phyloP scores from a whole-genome alignment of 2,797 vertebrate species.

The Aphelocoma californica region DNA sequence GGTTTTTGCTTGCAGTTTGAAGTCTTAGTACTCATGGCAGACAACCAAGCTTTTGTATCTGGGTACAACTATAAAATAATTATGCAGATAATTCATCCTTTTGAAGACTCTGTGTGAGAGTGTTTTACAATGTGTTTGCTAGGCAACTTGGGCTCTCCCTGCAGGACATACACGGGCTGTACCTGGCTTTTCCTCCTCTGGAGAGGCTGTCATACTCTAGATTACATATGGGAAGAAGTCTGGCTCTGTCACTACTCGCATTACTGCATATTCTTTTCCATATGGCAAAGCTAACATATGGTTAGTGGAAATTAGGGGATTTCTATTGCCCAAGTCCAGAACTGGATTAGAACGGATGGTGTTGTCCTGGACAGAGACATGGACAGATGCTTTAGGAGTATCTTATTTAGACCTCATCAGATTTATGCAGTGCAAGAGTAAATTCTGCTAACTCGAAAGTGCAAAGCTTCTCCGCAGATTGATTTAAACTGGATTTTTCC shows the following conservation, averaged over 20 bases:
- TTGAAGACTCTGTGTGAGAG: not conserved
- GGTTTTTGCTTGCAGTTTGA: not conserved
- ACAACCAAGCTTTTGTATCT: not conserved
- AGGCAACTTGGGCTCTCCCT: not conserved
- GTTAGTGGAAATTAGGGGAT: conserved; percentile 18
- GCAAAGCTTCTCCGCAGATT: not conserved
- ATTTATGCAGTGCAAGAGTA: not conserved
- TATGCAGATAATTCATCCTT: not conserved
- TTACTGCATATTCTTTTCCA: conserved; percentile 15
- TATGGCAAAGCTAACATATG: conserved; percentile 33
- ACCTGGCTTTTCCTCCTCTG: not conserved
- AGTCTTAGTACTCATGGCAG: not conserved
- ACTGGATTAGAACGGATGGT: not conserved
- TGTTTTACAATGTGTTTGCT: not conserved
- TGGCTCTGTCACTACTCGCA: conserved; percentile 4
- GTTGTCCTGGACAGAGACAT: not conserved
- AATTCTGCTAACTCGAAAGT: not conserved
- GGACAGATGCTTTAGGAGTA: not conserved
- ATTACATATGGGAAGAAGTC: not conserved
- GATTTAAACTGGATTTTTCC: conserved; percentile 38
- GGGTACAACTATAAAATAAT: not conserved
- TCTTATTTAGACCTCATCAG: conserved; percentile 16
- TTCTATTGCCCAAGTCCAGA: not conserved
- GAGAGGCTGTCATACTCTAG: not conserved
- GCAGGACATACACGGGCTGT: not conserved